Percentiles rank a stretch among this genome's conserved stretches.
These are phyloP conservation scores for Mormyrops attenuatus DNA, from an alignment of 2,797 vertebrate genomes.

Conservation along the genomic window DNA sequence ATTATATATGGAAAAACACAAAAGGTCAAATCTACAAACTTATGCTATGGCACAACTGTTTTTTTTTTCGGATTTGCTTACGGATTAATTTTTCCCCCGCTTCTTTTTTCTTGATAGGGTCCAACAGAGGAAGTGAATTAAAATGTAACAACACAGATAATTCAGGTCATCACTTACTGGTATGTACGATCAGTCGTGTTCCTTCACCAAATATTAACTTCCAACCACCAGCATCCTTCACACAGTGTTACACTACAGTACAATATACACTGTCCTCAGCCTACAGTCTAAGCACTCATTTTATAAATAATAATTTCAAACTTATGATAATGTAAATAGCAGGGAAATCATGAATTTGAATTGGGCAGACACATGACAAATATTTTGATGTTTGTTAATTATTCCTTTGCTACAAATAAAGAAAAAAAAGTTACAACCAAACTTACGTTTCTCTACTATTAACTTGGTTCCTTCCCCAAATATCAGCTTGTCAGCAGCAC, in stretches of 20 bases:
- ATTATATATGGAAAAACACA: background rate
- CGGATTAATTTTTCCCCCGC: background rate
- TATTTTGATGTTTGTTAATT: background rate
- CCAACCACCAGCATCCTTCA: slow-evolving; percentile 12
- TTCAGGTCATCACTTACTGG: slow-evolving; percentile 20
- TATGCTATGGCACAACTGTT: background rate
- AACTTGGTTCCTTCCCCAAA: slow-evolving; percentile 29
- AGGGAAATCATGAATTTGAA: background rate
- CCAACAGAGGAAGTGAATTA: background rate
- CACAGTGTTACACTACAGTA: slow-evolving; percentile 47
- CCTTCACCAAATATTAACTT: slow-evolving; percentile 22
- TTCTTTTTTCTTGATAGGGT: background rate
- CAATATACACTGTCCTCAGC: slow-evolving; percentile 40
- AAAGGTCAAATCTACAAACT: background rate
- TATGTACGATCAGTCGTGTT: slow-evolving; percentile 26
- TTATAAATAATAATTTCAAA: background rate
- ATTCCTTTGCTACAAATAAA: background rate
- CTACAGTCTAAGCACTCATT: background rate
- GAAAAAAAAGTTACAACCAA: background rate
- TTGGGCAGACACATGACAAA: background rate
- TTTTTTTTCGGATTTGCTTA: background rate
- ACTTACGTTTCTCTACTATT: slow-evolving; percentile 30
- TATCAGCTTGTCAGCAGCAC: background rate
- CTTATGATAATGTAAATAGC: background rate
- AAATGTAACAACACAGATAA: background rate